Base-by-base conservation (phyloP, 1,140 invertebrate genomes). In the Pseudoatta argentina region DNA sequence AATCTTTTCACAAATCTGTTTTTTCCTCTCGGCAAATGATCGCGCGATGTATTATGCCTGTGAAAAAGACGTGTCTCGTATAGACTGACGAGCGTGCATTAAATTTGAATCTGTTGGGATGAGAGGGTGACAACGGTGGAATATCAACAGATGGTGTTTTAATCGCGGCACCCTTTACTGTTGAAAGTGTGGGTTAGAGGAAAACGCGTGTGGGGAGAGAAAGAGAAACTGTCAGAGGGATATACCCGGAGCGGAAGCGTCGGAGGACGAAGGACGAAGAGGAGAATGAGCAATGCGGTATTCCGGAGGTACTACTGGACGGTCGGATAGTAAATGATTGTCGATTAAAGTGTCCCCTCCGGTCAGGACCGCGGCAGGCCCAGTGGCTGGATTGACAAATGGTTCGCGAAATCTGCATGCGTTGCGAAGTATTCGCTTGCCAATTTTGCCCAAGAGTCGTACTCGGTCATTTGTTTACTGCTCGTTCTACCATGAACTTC, bases 361-460 rank as follows among this genome's bases (percentile, higher is more conserved):
- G 81, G 66, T 64, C 79, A 85, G 77, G 76, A 76, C 21, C 73
- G 55, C 78, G 59, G 86, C 85, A 44, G 79, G 82, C 53, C 82
- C 63, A 72, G 34, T 72, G 82, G 64, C 85, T 88, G 89, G 91
- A 94, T 94, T 94, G 94, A 94, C 92, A 94, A 94, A 94, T 94
- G 93, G 92, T 91, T 91, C 82, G 88, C 91, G 92, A 93, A 91
- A 94, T 94, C 94, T 94, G 93, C 93, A 93, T 94, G 93, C 89
- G 88, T 71, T 94, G 91, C 89, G 59, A 90, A 85, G 86, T 86
- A 90, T 90, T 90, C 89, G 88, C 79, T 87, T 87, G 89, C 86
- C 89, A 90, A 90, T 90, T 90, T 85, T 86, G 81, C 51, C 73
- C 75, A 76, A 82, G 87, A 89, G 69, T 83, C 88, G 86, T 90